Evolutionary conservation across 1,140 invertebrate species (phyloP).

Genomic region (Drosophila sturtevanti): DNA sequence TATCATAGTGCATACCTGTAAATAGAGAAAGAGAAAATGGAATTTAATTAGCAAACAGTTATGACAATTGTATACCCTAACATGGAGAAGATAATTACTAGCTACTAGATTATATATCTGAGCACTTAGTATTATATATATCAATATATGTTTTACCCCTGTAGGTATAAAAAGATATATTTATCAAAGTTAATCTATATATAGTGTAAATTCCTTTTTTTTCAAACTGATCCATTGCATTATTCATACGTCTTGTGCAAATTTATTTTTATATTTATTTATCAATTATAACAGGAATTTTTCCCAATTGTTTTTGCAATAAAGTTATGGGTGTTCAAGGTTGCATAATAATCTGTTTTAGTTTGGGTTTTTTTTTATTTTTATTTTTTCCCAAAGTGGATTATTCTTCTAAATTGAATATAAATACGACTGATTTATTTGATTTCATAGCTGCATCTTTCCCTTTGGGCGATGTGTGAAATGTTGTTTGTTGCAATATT

Average conservation of each 20-base stretch:
- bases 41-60: not conserved
- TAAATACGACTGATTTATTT: constrained; percentile 43
- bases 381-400: not conserved
- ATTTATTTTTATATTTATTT: no score
- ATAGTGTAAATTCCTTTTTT: no score
- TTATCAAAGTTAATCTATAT: no score
- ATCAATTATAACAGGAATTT: no score
- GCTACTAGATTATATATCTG: no score
- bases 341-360: not conserved
- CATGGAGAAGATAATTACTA: not conserved
- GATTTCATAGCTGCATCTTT: constrained; percentile 25
- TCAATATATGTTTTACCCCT: no score
- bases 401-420: constrained; percentile 4
- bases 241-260: no score
- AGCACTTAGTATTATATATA: no score
- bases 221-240: no score
- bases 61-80: not conserved
- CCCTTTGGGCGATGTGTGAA: constrained; percentile 1
- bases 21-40: constrained; percentile 6
- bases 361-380: not conserved
- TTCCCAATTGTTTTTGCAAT: no score
- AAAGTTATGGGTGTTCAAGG: no score
- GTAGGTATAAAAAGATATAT: no score
- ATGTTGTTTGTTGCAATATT: constrained; percentile 56
- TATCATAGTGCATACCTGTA: constrained; percentile 7